Evolutionary conservation across 2,797 vertebrate species (phyloP).

Genomic region (Lacerta bilineata): DNA sequence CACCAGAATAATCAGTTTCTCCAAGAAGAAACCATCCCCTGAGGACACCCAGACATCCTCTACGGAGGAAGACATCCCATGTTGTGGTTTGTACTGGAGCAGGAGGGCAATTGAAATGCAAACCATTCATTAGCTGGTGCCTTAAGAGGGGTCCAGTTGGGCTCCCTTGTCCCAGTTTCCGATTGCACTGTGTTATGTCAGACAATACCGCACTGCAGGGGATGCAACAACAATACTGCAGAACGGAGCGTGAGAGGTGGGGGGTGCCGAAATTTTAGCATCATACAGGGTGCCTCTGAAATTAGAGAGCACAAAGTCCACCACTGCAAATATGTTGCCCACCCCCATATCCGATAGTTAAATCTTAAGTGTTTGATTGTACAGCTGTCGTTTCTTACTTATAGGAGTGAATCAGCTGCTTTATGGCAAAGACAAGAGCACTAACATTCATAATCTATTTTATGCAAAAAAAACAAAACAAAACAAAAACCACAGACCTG

Average conservation of each 20-base stretch:
- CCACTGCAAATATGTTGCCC: neutral
- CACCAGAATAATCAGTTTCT: conserved; percentile 97
- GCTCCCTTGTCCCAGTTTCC: neutral
- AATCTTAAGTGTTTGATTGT: neutral
- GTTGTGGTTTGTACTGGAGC: conserved; percentile 85
- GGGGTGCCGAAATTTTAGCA: too few relatives aligned
- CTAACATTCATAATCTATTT: neutral
- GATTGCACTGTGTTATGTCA: neutral
- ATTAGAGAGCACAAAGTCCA: too few relatives aligned
- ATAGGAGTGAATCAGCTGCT: neutral
- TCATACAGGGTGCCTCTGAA: too few relatives aligned
- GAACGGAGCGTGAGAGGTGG: too few relatives aligned
- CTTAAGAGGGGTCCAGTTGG: neutral
- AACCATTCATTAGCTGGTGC: fast-evolving
- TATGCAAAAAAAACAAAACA: neutral
- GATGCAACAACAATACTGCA: neutral
- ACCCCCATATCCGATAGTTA: neutral
- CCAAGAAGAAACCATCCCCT: conserved; percentile 90
- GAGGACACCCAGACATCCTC: conserved; percentile 84
- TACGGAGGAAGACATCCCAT: conserved; percentile 88
- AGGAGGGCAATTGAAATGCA: fast-evolving
- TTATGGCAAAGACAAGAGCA: neutral
- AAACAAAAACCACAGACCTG: too few relatives aligned
- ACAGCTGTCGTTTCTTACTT: neutral
- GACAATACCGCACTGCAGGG: neutral